phyloP scores from a whole-genome alignment of 2,113 vertebrate species.

The Pao palembangensis region DNA sequence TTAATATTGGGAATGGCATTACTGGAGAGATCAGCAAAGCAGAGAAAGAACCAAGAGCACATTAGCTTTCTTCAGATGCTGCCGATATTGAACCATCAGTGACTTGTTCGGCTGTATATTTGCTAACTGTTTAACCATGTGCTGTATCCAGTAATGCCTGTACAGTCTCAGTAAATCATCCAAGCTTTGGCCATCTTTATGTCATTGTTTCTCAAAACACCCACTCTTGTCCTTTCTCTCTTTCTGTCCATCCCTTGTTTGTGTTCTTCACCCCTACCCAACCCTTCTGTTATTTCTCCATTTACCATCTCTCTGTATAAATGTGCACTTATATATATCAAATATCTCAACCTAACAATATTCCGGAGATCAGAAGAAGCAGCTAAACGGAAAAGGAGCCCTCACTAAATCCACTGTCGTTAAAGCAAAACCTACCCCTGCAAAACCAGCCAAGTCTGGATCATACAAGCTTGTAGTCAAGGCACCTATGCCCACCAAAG shows the following conservation, averaged over 20 bases:
- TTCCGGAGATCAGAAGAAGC: conserved; percentile 67
- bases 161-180: conserved; percentile 72
- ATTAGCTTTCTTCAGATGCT: not conserved
- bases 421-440: conserved; percentile 60
- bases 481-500: conserved; percentile 53
- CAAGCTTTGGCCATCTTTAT: conserved; percentile 72
- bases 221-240: conserved; percentile 74
- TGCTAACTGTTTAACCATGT: conserved; percentile 2
- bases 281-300: conserved; percentile 49
- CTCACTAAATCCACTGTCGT: conserved; percentile 51
- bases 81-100: not conserved
- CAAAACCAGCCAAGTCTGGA: conserved; percentile 52
- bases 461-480: conserved; percentile 61
- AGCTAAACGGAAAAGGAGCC: conserved; percentile 53
- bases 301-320: conserved; percentile 36
- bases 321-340: conserved; percentile 56
- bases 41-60: not conserved
- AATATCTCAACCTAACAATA: conserved; percentile 51
- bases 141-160: conserved; percentile 80
- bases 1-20: conserved; percentile 78
- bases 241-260: conserved; percentile 74
- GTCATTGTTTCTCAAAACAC: conserved; percentile 78
- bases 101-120: not conserved
- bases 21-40: conserved; percentile 70
- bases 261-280: conserved; percentile 68